Evolutionary conservation across 2,888 invertebrate genomes (phyloP), one percentile per base, ranked within the genome.

Genomic region (Portevinia maculata): DNA sequence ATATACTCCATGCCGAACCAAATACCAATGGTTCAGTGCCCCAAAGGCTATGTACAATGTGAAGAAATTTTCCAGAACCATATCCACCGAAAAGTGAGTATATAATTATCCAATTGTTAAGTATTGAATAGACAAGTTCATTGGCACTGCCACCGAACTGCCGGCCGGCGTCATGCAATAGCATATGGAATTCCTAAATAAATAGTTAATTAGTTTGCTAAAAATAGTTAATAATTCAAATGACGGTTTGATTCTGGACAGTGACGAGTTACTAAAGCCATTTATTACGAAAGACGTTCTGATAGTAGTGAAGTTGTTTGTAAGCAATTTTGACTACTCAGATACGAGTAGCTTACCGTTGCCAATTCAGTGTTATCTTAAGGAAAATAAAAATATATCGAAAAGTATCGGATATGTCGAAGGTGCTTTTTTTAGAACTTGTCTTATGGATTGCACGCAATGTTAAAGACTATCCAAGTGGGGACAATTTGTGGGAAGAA

Each of bases 11-110:
- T 90, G 89, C 79, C 88, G 89, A 64, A 87, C 89, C 52, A 87
- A 89, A 69, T 91, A 91, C 85, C 90, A 90, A 86, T 91, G 90
- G 89, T 89, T 89, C 69, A 89, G 89, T 75, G 88, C 89, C 9
- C 91, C 91, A 1, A 89, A 89, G 79, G 87, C 91, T n/a, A 84
- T 90, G 69, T 85, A 87, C 74, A 85, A 86, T 30, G 60, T 50
- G 1, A 84, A 75, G 57, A 88, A 88, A 86, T 85, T 89, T 84
- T 84, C 89, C 87, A 86, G 87, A 86, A 86, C 76, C 17, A 48
- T 48, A 19, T 52, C 55, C 48, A 69, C 15, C 28, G 79, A 85
- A 50, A 85, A 85, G 88, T 88, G 85, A 88, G 87, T 88, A 85
- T 21, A 8, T 30, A 28, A 30, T 19, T 64, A n/a, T 41, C n/a